Evolutionary conservation across 2,888 invertebrate genomes (phyloP).

Genomic region (Oligia latruncula): DNA sequence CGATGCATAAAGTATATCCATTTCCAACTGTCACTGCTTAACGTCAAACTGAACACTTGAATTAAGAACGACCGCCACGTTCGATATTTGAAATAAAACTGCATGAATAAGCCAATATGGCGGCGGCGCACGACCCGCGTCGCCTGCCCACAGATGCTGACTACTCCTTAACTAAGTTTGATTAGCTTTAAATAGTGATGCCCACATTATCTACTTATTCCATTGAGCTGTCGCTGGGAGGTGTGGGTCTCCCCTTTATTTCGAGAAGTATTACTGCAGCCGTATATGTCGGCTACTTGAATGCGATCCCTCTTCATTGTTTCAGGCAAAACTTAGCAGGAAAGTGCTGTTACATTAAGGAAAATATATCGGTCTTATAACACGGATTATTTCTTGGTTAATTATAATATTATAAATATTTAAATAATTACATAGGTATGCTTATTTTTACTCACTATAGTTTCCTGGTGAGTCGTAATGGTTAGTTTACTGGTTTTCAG

Average conservation of each 20-base stretch:
- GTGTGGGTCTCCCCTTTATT: conserved; percentile 81
- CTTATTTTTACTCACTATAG: neutral
- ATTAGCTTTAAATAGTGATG: conserved; percentile 92
- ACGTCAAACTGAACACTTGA: conserved; percentile 81
- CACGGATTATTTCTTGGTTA: conserved; percentile 4
- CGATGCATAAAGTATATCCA: conserved; percentile 75
- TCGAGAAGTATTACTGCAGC: conserved; percentile 71
- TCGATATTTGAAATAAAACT: conserved; percentile 80
- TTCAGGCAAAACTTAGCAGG: conserved; percentile 28
- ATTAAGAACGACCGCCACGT: conserved; percentile 78
- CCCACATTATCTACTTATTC: conserved; percentile 90
- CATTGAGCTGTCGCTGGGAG: conserved; percentile 86
- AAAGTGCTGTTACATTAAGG: conserved; percentile 46
- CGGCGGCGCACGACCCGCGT: conserved; percentile 78
- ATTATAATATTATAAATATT: conserved; percentile 7
- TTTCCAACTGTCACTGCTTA: conserved; percentile 83
- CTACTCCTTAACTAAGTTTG: conserved; percentile 91
- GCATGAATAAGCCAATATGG: conserved; percentile 76
- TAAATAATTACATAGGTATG: neutral
- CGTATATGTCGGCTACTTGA: conserved; percentile 58
- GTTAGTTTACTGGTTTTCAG: neutral
- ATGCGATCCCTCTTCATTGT: conserved; percentile 27
- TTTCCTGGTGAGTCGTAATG: conserved; percentile 11
- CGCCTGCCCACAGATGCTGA: conserved; percentile 87
- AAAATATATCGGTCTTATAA: conserved; percentile 39